Base-by-base conservation (phyloP, 2,113 vertebrate species). In the Chlamydotis undulata region DNA sequence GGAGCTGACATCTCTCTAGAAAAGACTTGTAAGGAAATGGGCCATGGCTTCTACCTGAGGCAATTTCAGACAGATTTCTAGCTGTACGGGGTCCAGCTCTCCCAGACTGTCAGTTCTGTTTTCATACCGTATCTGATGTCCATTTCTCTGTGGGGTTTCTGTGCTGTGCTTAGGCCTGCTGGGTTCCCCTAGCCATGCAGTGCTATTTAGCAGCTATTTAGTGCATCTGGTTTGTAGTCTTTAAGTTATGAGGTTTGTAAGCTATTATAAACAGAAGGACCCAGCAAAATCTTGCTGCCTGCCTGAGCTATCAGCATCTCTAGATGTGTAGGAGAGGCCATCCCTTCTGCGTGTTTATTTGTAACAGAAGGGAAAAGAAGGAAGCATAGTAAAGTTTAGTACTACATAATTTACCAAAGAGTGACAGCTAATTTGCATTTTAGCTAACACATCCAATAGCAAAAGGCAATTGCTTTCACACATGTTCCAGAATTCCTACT, bases 381-480 rank as follows among this genome's bases (percentile, higher is more conserved):
- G 35, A 92, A 93, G 64, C 76, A 33, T 60, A 89, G 56, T 89
- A 91, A 94, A 94, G 74, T 57, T 93, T 76, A 43, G 35, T 95
- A 89, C 65, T 74, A 93, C 41, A n/a, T 89, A 73, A 93, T 84
- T 91, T 93, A 87, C 84, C 7, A 10, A 74, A 75, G 69, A 89
- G 81, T 91, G 89, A 93, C 77, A 89, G 81, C 61, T 94, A 68
- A 91, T 96, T 89, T 97, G 84, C 93, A 95, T 96, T 95, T 95
- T 65, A 85, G 89, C 89, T 87, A 89, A 91, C 77, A 79, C 19
- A 64, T 87, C 61, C 89, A 96, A 86, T 74, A 85, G 70, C 74
- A 95, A 95, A 94, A 91, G 45, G 78, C 65, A 96, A 35, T 76
- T 0, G 0, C 67, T 94, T 93, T 87, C 65, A 89, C 57, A 87